phyloP scores from a whole-genome alignment of 2,113 vertebrate species.

The Sapajus apella region DNA sequence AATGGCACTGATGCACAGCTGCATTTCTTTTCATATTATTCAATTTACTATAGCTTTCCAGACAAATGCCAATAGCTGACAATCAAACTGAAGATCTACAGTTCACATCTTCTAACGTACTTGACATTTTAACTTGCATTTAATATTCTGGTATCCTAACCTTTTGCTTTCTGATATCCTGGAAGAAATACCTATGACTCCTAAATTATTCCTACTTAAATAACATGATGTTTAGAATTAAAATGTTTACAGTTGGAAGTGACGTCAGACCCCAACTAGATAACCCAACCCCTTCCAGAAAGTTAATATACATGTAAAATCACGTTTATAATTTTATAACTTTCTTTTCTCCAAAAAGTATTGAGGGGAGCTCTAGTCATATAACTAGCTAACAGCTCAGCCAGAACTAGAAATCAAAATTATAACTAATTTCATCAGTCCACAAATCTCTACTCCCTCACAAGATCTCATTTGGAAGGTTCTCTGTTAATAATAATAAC shows the following conservation, averaged over 20 bases:
- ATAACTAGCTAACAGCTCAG: background rate
- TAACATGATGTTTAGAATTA: slow-evolving; percentile 1
- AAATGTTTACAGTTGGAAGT: slow-evolving; percentile 43
- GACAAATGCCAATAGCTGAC: slow-evolving; percentile 44
- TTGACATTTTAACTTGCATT: slow-evolving; percentile 30
- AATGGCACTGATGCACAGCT: background rate
- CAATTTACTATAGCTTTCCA: background rate
- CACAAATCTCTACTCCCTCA: background rate
- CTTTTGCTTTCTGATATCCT: slow-evolving; percentile 47
- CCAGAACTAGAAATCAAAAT: slow-evolving; percentile 16
- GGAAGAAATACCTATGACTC: background rate
- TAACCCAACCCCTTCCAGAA: background rate
- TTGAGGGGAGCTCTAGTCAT: background rate
- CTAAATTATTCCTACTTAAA: slow-evolving; percentile 28
- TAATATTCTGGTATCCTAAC: slow-evolving; percentile 38
- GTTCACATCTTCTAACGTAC: background rate
- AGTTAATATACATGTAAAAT: slow-evolving; percentile 27
- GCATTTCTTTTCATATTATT: background rate
- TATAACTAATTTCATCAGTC: background rate
- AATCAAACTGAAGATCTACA: slow-evolving; percentile 6
- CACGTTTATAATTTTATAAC: slow-evolving; percentile 24
- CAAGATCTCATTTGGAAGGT: background rate
- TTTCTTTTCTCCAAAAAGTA: slow-evolving; percentile 19
- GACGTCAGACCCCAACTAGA: background rate
- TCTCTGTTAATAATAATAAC: background rate